Evolutionary conservation across 1,140 invertebrate genomes (phyloP).

Genomic region (Ceratina calcarata): DNA sequence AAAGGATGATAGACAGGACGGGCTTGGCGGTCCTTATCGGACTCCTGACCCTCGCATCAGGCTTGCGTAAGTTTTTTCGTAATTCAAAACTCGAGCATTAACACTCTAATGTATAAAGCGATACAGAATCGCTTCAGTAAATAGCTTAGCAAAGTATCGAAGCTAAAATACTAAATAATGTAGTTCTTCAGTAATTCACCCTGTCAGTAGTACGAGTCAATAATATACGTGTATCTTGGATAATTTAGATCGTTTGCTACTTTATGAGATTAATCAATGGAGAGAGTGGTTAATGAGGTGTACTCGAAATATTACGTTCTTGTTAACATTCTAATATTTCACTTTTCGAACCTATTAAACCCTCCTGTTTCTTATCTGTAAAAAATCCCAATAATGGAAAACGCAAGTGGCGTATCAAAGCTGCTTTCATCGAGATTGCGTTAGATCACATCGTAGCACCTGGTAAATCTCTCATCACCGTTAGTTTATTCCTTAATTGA

Average conservation of each 20-base stretch:
- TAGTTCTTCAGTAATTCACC: too few relatives aligned
- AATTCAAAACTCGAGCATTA: not conserved
- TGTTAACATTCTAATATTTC: too few relatives aligned
- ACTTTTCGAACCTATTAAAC: too few relatives aligned
- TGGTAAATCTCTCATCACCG: not conserved
- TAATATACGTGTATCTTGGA: too few relatives aligned
- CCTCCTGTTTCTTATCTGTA: too few relatives aligned
- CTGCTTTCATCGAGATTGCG: not conserved
- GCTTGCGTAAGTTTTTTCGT: constrained; percentile 64
- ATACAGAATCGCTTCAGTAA: too few relatives aligned
- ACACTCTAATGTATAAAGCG: too few relatives aligned
- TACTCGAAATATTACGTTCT: not conserved
- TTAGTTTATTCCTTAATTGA: constrained; percentile 2
- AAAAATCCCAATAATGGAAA: too few relatives aligned
- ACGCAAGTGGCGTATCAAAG: not conserved
- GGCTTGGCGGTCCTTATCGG: constrained; percentile 62
- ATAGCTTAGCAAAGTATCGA: too few relatives aligned
- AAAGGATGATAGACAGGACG: constrained; percentile 39
- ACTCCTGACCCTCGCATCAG: constrained; percentile 61
- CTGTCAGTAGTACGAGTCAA: too few relatives aligned
- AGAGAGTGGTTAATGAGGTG: not conserved
- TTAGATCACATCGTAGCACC: not conserved
- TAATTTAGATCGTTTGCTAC: too few relatives aligned
- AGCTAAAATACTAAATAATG: too few relatives aligned
- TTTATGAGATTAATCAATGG: constrained; percentile 22